A percentile compares a stretch with the other conserved stretches of the same genome.
phyloP scores from a whole-genome alignment of 2,888 invertebrate species.

The Dicyrtoma fusca region DNA sequence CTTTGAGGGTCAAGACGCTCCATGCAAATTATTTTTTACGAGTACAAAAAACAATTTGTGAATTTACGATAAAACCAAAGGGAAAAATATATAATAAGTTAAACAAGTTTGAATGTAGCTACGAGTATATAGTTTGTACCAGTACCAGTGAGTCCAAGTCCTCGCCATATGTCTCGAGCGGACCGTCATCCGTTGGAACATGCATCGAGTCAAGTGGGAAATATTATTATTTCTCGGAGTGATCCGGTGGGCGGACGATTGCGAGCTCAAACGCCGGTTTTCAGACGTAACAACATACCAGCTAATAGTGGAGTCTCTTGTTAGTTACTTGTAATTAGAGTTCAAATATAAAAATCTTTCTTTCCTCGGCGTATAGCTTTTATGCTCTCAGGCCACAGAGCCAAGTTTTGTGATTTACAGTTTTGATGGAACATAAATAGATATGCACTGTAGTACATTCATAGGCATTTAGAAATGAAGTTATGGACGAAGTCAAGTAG shows the following conservation, averaged over 20 bases:
- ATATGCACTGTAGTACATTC: no score
- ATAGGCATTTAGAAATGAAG: no score
- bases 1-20: conserved; percentile 23
- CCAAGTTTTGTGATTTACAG: no score
- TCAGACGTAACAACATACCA: no score
- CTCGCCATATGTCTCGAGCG: neutral
- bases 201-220: neutral
- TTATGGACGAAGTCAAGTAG: no score
- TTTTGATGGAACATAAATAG: no score
- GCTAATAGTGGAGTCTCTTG: no score
- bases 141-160: conserved; percentile 11
- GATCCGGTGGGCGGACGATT: neutral
- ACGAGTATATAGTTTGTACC: neutral
- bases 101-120: conserved; percentile 7
- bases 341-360: no score
- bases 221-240: neutral
- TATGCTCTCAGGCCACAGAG: no score
- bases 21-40: conserved; percentile 24
- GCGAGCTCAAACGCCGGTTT: no score
- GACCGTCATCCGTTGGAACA: neutral
- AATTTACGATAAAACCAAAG: conserved; percentile 21
- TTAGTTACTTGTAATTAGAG: no score
- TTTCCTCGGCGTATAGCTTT: no score
- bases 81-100: conserved; percentile 13
- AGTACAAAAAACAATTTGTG: conserved; percentile 1